phyloP scores from a whole-genome alignment of 2,797 vertebrate species.

The Coluber constrictor region DNA sequence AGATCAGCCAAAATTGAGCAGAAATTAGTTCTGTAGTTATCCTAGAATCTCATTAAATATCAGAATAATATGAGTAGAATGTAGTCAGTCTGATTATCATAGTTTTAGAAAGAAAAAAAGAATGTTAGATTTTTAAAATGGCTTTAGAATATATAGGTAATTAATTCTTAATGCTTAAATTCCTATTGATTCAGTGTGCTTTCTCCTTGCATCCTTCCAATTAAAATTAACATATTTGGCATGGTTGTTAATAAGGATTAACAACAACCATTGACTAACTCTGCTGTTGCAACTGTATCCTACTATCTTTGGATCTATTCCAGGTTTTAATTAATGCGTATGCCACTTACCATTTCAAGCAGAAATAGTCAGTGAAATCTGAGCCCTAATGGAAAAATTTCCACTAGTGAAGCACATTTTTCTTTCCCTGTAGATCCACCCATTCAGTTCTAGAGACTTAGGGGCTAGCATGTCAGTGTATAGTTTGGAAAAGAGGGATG shows the following conservation, averaged over 20 bases:
- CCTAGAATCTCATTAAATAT: not conserved
- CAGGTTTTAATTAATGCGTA: slow-evolving; percentile 10
- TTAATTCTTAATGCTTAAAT: slow-evolving; percentile 8
- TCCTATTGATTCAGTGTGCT: slow-evolving; percentile 10
- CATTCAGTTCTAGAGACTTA: not conserved
- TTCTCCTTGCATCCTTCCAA: slow-evolving; percentile 12
- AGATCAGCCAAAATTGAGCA: not conserved
- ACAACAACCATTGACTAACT: slow-evolving; percentile 19
- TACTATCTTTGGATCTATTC: slow-evolving; percentile 19
- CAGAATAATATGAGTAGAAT: not conserved
- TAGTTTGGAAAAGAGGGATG: not conserved
- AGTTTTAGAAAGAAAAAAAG: not conserved
- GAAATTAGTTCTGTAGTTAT: not conserved
- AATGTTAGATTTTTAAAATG: not conserved
- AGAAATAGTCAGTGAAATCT: not conserved
- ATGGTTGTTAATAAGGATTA: slow-evolving; percentile 29
- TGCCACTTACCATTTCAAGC: slow-evolving; percentile 2
- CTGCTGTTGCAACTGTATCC: slow-evolving; percentile 16
- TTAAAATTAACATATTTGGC: slow-evolving; percentile 24
- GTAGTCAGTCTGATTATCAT: not conserved
- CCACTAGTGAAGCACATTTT: not conserved
- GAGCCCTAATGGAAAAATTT: not conserved
- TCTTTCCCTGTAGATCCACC: not conserved
- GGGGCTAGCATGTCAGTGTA: not conserved
- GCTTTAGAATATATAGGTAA: not conserved